Evolutionary conservation across 2,888 invertebrate species (phyloP).

Genomic region (Siphlonurus alternatus): DNA sequence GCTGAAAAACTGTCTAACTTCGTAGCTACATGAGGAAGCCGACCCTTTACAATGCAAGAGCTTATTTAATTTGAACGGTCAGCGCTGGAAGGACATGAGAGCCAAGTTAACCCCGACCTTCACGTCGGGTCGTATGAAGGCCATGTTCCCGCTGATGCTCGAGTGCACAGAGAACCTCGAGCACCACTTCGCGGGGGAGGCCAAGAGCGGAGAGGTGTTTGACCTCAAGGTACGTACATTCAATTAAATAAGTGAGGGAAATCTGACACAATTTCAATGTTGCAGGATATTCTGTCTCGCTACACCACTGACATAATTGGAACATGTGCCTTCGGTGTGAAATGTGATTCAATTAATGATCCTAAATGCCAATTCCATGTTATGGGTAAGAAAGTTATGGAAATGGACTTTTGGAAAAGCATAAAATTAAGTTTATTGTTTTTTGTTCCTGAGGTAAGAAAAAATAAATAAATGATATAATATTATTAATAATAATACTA

Average conservation of each 20-base stretch:
- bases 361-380: conserved; percentile 13
- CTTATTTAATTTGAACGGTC: conserved; percentile 4
- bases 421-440: not conserved
- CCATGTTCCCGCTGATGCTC: conserved; percentile 17
- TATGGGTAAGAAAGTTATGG: conserved; percentile 13
- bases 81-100: conserved; percentile 15
- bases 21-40: conserved; percentile 1
- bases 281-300: no score
- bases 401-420: not conserved
- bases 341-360: conserved; percentile 12
- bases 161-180: conserved; percentile 24
- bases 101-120: conserved; percentile 18
- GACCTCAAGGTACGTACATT: conserved; percentile 16
- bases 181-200: conserved; percentile 24
- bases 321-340: conserved; percentile 14
- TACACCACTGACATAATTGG: conserved; percentile 15
- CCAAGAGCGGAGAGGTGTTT: conserved; percentile 21
- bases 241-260: not conserved
- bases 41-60: conserved; percentile 10
- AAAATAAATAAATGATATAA: no score
- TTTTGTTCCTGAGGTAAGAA: not conserved
- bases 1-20: not conserved
- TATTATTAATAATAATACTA: no score
- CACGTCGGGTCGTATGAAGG: conserved; percentile 22
- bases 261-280: not conserved